These are phyloP conservation scores for Leucophora obtusa DNA, from an alignment of 2,888 invertebrate species.

Conservation along the genomic window DNA sequence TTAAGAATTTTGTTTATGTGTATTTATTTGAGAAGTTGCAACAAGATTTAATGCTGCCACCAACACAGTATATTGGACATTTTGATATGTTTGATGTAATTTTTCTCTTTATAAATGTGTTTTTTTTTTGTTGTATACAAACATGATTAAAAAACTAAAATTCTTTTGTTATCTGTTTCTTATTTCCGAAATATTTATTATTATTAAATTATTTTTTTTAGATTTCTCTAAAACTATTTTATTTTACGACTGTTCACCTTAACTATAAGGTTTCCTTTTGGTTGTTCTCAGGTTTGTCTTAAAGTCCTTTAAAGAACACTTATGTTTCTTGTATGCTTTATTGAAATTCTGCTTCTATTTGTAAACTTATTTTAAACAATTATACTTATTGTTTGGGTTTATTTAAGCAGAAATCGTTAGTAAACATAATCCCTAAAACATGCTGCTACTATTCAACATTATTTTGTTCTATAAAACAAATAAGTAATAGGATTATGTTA, in stretches of 20 bases:
- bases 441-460: slow-evolving; percentile 13
- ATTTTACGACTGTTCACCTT: too few species aligned
- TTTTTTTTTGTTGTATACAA: too few species aligned
- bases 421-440: slow-evolving; percentile 44
- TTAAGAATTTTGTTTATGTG: slow-evolving; percentile 11
- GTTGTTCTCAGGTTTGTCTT: neutral
- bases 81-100: too few species aligned
- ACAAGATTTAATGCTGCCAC: neutral
- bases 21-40: neutral
- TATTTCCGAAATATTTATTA: too few species aligned
- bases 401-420: slow-evolving; percentile 37
- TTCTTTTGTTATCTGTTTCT: too few species aligned
- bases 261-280: neutral
- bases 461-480: neutral
- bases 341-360: neutral
- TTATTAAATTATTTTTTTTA: too few species aligned
- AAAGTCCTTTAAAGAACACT: neutral
- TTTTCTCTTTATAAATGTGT: too few species aligned
- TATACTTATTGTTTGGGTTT: slow-evolving; percentile 15
- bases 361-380: neutral
- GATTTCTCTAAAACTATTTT: too few species aligned
- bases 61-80: too few species aligned
- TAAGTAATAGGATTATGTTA: slow-evolving; percentile 31
- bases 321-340: neutral
- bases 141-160: too few species aligned